These are phyloP conservation scores for Trichogramma pretiosum DNA, from an alignment of 1,140 invertebrate species.

Conservation along the genomic window DNA sequence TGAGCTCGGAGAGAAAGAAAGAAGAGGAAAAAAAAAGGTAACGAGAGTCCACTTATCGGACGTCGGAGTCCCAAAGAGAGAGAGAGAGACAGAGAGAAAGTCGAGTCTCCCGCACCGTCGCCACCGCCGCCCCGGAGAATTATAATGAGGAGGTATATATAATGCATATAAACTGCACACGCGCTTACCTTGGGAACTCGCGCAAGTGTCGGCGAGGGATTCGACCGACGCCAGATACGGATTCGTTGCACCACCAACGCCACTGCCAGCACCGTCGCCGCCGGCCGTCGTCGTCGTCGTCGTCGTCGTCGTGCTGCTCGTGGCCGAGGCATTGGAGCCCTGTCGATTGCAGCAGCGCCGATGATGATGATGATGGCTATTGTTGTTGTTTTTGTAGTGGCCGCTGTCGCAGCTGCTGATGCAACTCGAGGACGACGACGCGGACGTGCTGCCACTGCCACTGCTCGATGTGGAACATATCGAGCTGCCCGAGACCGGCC, in stretches of 20 bases:
- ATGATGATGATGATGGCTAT: neutral
- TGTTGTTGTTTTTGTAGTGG: too few relatives aligned
- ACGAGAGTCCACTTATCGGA: neutral
- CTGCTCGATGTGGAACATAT: conserved; percentile 12
- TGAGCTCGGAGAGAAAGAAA: conserved; percentile 3
- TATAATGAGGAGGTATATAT: too few relatives aligned
- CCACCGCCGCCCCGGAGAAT: too few relatives aligned
- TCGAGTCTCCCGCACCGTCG: conserved; percentile 11
- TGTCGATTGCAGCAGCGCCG: neutral
- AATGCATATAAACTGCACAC: too few relatives aligned
- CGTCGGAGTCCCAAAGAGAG: conserved; percentile 17
- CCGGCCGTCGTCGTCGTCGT: conserved; percentile 68
- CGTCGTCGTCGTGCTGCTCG: too few relatives aligned
- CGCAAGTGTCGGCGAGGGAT: conserved; percentile 59
- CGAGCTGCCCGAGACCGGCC: conserved; percentile 74
- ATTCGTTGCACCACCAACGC: conserved; percentile 36
- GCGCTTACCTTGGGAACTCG: conserved; percentile 42
- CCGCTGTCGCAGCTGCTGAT: too few relatives aligned
- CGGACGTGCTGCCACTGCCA: neutral
- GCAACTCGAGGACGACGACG: too few relatives aligned
- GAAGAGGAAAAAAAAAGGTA: neutral
- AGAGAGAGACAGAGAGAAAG: neutral
- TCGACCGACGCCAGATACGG: conserved; percentile 75
- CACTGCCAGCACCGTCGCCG: conserved; percentile 38
- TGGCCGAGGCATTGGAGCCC: too few relatives aligned